These are phyloP conservation scores for Galemys pyrenaicus DNA, from an alignment of 2,113 vertebrate genomes.

Conservation along the genomic window DNA sequence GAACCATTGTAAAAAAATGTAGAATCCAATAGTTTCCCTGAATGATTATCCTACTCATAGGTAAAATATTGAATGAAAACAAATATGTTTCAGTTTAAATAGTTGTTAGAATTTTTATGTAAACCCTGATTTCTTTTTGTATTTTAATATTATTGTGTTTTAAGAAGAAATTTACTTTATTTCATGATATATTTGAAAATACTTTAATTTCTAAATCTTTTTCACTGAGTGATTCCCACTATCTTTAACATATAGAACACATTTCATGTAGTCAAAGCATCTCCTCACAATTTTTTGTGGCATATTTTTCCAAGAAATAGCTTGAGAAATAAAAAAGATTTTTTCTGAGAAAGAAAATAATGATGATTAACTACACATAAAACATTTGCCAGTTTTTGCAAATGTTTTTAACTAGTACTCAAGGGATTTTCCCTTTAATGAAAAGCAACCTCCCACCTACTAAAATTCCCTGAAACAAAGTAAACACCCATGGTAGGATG, in stretches of 20 bases:
- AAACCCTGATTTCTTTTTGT: neutral
- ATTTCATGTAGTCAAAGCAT: neutral
- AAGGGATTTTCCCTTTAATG: neutral
- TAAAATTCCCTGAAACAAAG: neutral
- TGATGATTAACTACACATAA: neutral
- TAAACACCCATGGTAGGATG: neutral
- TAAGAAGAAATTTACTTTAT: neutral
- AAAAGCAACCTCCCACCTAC: neutral
- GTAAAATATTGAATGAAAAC: neutral
- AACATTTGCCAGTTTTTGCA: constrained; percentile 18
- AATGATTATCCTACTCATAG: neutral
- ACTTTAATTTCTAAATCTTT: neutral
- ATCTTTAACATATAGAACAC: neutral
- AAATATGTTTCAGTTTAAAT: neutral
- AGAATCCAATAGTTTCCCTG: neutral
- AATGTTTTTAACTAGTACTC: constrained; percentile 7
- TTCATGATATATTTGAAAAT: constrained; percentile 11
- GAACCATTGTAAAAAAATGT: neutral
- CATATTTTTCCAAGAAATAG: neutral
- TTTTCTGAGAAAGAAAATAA: constrained; percentile 32
- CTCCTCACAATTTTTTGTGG: neutral
- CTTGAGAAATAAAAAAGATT: neutral
- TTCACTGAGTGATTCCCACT: neutral
- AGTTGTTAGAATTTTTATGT: neutral
- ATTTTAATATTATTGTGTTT: neutral